These are phyloP conservation scores for Anniella stebbinsi DNA, from an alignment of 2,797 vertebrate species.

Conservation along the genomic window DNA sequence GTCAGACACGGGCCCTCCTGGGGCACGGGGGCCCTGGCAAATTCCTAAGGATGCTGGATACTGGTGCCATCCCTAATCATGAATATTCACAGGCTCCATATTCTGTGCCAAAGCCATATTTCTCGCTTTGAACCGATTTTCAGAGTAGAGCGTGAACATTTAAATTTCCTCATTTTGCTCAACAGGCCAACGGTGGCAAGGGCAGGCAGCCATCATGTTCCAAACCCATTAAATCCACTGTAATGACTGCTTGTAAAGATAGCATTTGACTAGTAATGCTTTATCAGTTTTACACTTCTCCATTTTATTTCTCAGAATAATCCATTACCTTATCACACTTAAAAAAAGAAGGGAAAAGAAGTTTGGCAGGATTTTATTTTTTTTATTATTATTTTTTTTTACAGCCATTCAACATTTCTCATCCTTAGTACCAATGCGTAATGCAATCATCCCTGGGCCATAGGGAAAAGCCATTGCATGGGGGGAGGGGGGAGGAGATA, in stretches of 20 bases:
- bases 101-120: neutral
- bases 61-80: no score
- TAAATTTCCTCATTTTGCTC: neutral
- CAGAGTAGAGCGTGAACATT: neutral
- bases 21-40: neutral
- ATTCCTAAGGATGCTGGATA: neutral
- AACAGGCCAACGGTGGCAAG: neutral
- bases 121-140: conserved; percentile 15
- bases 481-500: neutral
- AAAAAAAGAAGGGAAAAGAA: neutral
- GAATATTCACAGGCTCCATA: neutral
- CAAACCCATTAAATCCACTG: conserved; percentile 55
- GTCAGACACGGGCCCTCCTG: neutral
- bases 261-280: conserved; percentile 57
- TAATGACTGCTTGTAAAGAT: conserved; percentile 73
- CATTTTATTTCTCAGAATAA: conserved; percentile 64
- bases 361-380: conserved; percentile 39
- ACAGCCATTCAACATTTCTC: conserved; percentile 49
- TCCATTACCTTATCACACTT: conserved; percentile 66
- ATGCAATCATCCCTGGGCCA: conserved; percentile 38
- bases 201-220: neutral
- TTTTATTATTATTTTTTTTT: no score
- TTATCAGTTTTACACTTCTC: conserved; percentile 48
- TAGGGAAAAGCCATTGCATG: conserved; percentile 28
- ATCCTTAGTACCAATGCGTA: conserved; percentile 54